These are phyloP conservation scores for Microplitis mediator DNA, from an alignment of 1,140 invertebrate genomes.

Conservation along the genomic window DNA sequence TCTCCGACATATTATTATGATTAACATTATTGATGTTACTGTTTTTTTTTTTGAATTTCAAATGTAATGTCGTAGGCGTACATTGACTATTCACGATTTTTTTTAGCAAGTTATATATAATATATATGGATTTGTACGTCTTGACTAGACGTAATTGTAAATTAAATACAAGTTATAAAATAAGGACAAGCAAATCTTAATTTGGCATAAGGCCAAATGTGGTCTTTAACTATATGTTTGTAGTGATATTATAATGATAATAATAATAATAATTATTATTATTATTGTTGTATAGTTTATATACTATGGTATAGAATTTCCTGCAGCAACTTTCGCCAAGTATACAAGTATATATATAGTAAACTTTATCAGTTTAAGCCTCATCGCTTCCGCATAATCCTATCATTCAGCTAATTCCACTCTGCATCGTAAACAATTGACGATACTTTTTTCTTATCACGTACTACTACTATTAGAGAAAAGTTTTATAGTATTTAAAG, in stretches of 20 bases:
- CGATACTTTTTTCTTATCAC: background rate
- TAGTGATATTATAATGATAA: background rate
- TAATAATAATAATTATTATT: background rate
- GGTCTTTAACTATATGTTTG: background rate
- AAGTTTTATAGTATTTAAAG: no score
- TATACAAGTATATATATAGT: background rate
- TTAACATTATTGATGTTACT: background rate
- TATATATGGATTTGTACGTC: background rate
- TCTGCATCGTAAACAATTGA: background rate
- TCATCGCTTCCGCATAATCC: constrained; percentile 5
- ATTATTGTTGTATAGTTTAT: background rate
- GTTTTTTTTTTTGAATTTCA: background rate
- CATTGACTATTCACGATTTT: constrained; percentile 13
- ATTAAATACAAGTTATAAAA: background rate
- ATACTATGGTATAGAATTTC: background rate
- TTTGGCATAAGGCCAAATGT: constrained; percentile 14
- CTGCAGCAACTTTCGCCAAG: background rate
- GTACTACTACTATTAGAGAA: background rate
- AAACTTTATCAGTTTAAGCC: constrained; percentile 5
- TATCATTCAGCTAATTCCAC: constrained; percentile 1
- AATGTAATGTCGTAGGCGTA: background rate
- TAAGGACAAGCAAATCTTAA: background rate
- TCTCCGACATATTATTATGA: background rate
- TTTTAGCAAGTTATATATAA: background rate
- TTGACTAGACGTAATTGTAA: background rate